Evolutionary conservation across 2,888 invertebrate species (phyloP), one percentile per base, ranked within the genome.

Genomic region (Sepiola atlantica): DNA sequence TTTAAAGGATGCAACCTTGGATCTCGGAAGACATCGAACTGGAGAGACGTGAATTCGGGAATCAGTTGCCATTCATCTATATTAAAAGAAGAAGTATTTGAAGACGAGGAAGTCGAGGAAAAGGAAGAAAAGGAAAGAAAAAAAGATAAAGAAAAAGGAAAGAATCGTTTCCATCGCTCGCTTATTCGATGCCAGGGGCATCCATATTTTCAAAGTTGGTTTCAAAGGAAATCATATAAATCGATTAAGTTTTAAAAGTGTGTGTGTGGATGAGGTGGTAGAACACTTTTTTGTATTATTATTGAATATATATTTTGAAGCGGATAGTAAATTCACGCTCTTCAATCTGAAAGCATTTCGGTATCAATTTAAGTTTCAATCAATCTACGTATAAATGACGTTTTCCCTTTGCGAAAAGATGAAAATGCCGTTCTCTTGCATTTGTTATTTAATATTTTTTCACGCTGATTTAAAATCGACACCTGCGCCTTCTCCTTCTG

Each of bases 281-380:
- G 45, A 45, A 45, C 8, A 45, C 2, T 2, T 45, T n/a, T 45
- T 45, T 45, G 8, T 45, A 4, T 45, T 4, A 45, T 45, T 45
- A 45, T 45, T 45, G n/a, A n/a, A 45, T 45, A 28, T 28, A 77
- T 3, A 32, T n/a, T 2, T 14, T 14, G n/a, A n/a, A n/a, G n/a
- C n/a, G 16, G 32, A n/a, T 77, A 77, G 10, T 77, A 77, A 77
- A 77, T 32, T 77, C 77, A n/a, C 16, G 8, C n/a, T 77, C n/a
- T 1, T 77, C 77, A n/a, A 21, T 45, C 77, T 77, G n/a, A n/a
- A 77, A 77, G n/a, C 77, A 77, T 77, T 77, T 77, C 77, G n/a
- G 18, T 77, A 77, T 77, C 77, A 77, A 77, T 77, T 77, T 77
- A 77, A 77, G n/a, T 77, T 77, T 77, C 77, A 77, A 77, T 77